Percentiles rank a stretch among this genome's conserved stretches.
Evolutionary conservation across 2,113 vertebrate species (phyloP).

Genomic region (Colaptes auratus): DNA sequence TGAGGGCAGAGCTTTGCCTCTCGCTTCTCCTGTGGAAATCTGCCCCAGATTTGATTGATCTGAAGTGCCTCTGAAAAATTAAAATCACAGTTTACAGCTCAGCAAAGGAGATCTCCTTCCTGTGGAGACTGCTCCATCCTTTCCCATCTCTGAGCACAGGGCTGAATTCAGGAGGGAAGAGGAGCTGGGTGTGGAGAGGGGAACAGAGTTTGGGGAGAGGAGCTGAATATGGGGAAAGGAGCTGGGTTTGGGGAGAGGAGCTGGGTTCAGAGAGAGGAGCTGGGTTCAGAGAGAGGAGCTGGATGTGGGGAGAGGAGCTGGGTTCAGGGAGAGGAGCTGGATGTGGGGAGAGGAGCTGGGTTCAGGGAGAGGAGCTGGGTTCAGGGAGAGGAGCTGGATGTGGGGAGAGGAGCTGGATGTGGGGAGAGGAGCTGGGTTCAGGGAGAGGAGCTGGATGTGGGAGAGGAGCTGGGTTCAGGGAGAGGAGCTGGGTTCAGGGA

Average conservation of each 20-base stretch:
- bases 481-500: neutral
- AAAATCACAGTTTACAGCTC: neutral
- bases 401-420: neutral
- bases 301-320: too few relatives aligned
- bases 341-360: neutral
- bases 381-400: neutral
- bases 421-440: too few relatives aligned
- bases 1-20: neutral
- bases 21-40: neutral
- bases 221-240: neutral
- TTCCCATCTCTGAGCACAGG: neutral
- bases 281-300: neutral
- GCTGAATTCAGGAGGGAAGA: neutral
- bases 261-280: rapidly evolving
- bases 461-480: neutral
- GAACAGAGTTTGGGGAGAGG: neutral
- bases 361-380: neutral
- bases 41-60: neutral
- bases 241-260: too few relatives aligned
- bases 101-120: neutral
- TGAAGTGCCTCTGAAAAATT: neutral
- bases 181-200: neutral
- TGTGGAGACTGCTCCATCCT: rapidly evolving
- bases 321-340: neutral
- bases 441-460: too few relatives aligned